phyloP scores from a whole-genome alignment of 1,140 invertebrate species.

The Lithobius niger region DNA sequence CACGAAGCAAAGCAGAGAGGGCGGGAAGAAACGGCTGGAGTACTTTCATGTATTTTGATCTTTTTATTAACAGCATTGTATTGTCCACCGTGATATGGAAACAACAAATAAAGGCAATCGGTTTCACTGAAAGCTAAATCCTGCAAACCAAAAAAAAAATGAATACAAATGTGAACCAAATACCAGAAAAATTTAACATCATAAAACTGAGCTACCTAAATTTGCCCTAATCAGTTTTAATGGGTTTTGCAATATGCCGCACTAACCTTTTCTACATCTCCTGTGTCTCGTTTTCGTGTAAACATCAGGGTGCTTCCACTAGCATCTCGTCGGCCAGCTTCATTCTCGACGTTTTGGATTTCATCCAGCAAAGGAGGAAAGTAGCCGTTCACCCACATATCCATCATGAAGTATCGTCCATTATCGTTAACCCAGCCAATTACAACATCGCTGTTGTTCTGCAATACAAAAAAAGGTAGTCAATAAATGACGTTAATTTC shows the following conservation, averaged over 20 bases:
- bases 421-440: slow-evolving; percentile 69
- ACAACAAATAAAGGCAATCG: slow-evolving; percentile 75
- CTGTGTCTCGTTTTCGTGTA: slow-evolving; percentile 57
- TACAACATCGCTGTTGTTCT: slow-evolving; percentile 68
- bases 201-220: no score
- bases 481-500: neutral
- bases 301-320: slow-evolving; percentile 68
- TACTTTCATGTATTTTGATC: slow-evolving; percentile 61
- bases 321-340: slow-evolving; percentile 51
- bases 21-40: slow-evolving; percentile 60
- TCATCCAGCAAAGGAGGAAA: slow-evolving; percentile 50
- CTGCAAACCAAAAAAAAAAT: slow-evolving; percentile 25
- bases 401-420: slow-evolving; percentile 65
- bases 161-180: slow-evolving; percentile 3
- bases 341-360: slow-evolving; percentile 56
- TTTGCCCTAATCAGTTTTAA: no score
- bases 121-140: slow-evolving; percentile 71
- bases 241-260: no score
- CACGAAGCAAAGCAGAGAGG: slow-evolving; percentile 55
- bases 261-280: slow-evolving; percentile 41
- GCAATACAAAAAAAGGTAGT: slow-evolving; percentile 15
- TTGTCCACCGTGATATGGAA: slow-evolving; percentile 65
- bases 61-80: slow-evolving; percentile 73
- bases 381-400: slow-evolving; percentile 57
- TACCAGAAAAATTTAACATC: no score